A percentile compares a stretch with the other conserved stretches of the same genome.
Conservation (phyloP, 2,888 invertebrate genomes). For the Eupithecia centaureata region DNA sequence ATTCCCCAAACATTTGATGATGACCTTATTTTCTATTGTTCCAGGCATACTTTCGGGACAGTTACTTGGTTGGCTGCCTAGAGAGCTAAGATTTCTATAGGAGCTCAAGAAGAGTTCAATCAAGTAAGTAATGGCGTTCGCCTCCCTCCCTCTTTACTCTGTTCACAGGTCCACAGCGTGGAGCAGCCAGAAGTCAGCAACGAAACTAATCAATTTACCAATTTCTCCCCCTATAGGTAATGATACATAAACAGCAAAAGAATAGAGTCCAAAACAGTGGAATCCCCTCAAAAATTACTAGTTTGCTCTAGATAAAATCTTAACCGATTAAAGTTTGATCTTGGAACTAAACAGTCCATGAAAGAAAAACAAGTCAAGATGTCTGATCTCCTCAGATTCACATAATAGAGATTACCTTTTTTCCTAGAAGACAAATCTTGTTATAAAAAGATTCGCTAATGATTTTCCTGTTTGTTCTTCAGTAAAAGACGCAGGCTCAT, state of each 20-base stretch:
- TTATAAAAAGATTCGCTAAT: neutral
- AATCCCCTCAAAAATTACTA: neutral
- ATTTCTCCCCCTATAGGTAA: neutral
- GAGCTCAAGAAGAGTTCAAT: conserved; percentile 81
- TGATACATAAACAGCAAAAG: neutral
- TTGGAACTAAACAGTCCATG: neutral
- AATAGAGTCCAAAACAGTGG: neutral
- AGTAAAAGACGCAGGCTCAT: conserved; percentile 1
- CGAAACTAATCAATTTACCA: conserved; percentile 1
- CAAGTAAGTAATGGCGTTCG: conserved; percentile 75
- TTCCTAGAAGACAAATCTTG: neutral
- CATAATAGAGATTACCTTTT: neutral
- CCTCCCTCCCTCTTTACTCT: conserved; percentile 50
- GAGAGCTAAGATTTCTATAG: conserved; percentile 79
- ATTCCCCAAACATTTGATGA: neutral
- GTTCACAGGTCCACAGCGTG: conserved; percentile 61
- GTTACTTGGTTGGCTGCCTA: conserved; percentile 75
- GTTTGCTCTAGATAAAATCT: neutral
- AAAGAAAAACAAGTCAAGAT: neutral
- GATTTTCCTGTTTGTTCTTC: conserved; percentile 1
- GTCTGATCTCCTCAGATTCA: neutral
- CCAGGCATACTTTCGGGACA: conserved; percentile 74
- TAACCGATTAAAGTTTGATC: neutral
- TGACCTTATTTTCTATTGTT: conserved; percentile 57
- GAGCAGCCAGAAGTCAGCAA: conserved; percentile 3